These are phyloP conservation scores for Pachyuromys duprasi DNA, from an alignment of 2,797 vertebrate genomes.

Conservation along the genomic window DNA sequence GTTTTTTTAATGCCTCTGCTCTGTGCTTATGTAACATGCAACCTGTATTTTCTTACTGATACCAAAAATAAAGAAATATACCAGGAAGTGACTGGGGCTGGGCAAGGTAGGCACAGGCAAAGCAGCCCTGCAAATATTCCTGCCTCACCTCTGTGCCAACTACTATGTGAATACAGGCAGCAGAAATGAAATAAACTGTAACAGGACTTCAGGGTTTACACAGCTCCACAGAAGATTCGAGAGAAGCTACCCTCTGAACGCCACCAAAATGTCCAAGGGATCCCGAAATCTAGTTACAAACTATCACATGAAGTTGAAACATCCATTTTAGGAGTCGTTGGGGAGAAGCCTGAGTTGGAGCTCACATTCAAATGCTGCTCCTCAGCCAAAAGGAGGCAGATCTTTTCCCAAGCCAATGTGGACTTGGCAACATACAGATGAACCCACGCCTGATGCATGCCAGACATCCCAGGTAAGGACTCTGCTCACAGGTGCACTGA, in stretches of 20 bases:
- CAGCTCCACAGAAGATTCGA: background rate
- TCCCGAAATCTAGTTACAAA: background rate
- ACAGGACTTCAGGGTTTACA: background rate
- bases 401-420: background rate
- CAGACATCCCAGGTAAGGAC: background rate
- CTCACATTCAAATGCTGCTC: background rate
- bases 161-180: background rate
- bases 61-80: slow-evolving; percentile 33
- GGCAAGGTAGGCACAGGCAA: background rate
- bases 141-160: background rate
- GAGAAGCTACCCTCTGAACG: background rate
- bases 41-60: background rate
- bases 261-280: background rate
- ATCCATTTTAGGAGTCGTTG: background rate
- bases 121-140: background rate
- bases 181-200: background rate
- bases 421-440: background rate
- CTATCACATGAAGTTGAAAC: background rate
- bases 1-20: background rate
- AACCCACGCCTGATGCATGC: background rate
- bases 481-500: background rate
- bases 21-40: background rate
- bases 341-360: background rate
- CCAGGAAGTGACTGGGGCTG: slow-evolving; percentile 13
- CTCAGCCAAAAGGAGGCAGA: background rate